phyloP scores from a whole-genome alignment of 2,797 vertebrate species.

The Galaxias olidus region DNA sequence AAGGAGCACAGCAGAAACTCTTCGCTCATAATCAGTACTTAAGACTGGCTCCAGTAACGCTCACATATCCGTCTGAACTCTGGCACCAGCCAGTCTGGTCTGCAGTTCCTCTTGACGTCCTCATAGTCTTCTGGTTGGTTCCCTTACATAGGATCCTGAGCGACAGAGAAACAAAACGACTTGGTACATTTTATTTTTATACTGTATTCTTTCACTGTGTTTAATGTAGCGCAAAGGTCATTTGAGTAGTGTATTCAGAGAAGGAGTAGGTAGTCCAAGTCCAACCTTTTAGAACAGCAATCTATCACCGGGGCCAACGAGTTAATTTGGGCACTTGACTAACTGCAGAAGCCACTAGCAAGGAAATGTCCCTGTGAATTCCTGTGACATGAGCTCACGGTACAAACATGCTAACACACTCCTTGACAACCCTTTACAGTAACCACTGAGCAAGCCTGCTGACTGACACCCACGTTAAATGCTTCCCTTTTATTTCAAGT shows the following conservation, averaged over 20 bases:
- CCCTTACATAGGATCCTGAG: background rate
- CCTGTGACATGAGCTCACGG: constrained; percentile 70
- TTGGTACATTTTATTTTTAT: background rate
- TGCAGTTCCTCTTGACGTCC: too few species aligned
- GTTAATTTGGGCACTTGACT: constrained; percentile 64
- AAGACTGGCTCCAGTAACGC: too few species aligned
- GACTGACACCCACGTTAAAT: background rate
- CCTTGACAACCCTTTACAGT: background rate
- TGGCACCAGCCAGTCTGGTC: too few species aligned
- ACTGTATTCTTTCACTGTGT: background rate
- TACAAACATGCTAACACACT: constrained; percentile 34
- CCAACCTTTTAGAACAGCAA: background rate
- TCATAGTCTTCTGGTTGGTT: background rate
- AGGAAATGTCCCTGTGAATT: constrained; percentile 61
- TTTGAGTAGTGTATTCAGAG: background rate
- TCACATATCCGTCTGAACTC: too few species aligned
- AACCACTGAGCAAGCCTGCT: constrained; percentile 27
- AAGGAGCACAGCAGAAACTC: too few species aligned
- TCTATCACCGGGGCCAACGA: constrained; percentile 60
- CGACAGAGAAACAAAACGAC: background rate
- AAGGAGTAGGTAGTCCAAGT: background rate
- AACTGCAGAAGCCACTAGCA: constrained; percentile 50
- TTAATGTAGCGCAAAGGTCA: background rate
- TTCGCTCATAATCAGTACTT: too few species aligned
- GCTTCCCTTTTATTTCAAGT: too few species aligned